Conservation (phyloP, 2,888 invertebrate species). For the Drosophila algonquin region DNA sequence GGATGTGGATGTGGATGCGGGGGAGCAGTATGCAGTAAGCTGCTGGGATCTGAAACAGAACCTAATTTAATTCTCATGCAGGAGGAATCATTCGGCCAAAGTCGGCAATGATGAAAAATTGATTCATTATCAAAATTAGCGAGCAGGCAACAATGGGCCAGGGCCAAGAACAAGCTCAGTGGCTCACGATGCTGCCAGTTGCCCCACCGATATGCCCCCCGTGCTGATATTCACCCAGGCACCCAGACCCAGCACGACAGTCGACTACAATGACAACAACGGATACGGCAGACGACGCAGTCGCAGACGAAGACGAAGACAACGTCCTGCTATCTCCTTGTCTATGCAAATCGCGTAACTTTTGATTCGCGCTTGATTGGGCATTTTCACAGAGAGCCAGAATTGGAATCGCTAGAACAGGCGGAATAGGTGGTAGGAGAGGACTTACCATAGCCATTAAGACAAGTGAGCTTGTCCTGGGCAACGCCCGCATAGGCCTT, state of each 20-base stretch:
- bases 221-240: background rate
- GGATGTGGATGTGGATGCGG: background rate
- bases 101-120: conserved; percentile 76
- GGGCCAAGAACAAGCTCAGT: conserved; percentile 63
- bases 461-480: conserved; percentile 84
- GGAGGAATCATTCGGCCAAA: conserved; percentile 42
- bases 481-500: conserved; percentile 89
- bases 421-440: conserved; percentile 10
- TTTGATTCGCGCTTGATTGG: conserved; percentile 75
- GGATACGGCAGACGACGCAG: conserved; percentile 40
- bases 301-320: background rate
- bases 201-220: background rate
- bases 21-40: background rate
- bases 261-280: conserved; percentile 27
- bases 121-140: conserved; percentile 80
- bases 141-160: conserved; percentile 66
- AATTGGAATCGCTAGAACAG: conserved; percentile 1
- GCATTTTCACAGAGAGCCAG: conserved; percentile 67
- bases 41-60: conserved; percentile 49
- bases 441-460: conserved; percentile 84
- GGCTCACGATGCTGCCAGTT: conserved; percentile 63
- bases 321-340: conserved; percentile 66
- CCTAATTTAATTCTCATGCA: conserved; percentile 78
- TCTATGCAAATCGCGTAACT: conserved; percentile 71
- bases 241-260: conserved; percentile 46